Percentiles rank a stretch among this genome's conserved stretches.
Conservation (phyloP, 2,113 vertebrate species). For the Rafetus swinhoei region DNA sequence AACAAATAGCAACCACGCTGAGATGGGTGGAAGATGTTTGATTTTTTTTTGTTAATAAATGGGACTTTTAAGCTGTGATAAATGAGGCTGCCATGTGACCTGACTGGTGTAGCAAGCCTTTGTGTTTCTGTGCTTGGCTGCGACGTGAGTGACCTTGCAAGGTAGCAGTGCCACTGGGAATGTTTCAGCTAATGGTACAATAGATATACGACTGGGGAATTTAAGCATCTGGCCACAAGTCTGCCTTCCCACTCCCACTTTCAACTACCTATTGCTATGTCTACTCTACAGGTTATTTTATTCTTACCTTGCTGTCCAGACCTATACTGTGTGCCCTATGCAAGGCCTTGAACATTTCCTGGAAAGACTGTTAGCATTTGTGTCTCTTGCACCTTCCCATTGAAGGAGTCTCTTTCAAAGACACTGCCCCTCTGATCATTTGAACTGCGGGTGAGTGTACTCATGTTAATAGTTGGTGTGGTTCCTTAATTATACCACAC, state of each 20-base stretch:
- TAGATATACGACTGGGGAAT: fast-evolving
- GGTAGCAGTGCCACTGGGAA: not conserved
- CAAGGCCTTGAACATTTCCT: not conserved
- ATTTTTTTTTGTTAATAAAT: not conserved
- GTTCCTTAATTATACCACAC: fast-evolving
- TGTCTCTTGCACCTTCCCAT: conserved; percentile 20
- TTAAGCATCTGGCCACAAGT: not conserved
- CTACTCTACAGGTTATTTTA: not conserved
- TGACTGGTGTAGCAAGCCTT: not conserved
- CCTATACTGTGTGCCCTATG: not conserved
- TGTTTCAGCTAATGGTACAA: not conserved
- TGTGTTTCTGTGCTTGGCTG: not conserved
- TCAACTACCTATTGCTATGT: fast-evolving
- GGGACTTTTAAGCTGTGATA: not conserved
- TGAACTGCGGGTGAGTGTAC: not conserved
- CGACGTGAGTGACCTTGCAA: fast-evolving
- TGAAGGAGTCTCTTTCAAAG: not conserved
- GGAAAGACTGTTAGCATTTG: not conserved
- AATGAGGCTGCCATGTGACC: not conserved
- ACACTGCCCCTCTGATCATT: not conserved
- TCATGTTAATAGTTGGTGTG: not conserved
- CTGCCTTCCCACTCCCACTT: not conserved
- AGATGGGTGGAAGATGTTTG: not conserved
- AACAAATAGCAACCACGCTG: not conserved
- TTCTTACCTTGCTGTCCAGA: not conserved